These are phyloP conservation scores for Sipha maydis DNA, from an alignment of 2,888 invertebrate species.

Conservation along the genomic window DNA sequence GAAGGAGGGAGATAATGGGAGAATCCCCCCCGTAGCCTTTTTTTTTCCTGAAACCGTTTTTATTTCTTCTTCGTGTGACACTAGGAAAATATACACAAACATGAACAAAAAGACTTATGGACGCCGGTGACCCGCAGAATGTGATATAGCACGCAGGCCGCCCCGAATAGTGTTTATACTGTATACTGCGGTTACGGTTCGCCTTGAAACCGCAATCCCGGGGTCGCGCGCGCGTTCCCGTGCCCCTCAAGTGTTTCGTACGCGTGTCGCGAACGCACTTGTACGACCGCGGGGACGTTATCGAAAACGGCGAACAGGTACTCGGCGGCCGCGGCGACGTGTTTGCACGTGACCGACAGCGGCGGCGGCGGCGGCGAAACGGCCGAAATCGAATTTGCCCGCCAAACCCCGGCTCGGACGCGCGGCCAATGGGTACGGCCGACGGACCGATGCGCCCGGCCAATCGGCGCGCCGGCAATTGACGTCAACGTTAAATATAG, in stretches of 20 bases:
- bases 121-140: no score
- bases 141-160: no score
- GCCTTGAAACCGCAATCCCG: no score
- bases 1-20: no score
- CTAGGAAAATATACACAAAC: no score
- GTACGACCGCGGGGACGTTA: background rate
- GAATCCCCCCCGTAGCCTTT: no score
- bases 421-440: conserved; percentile 21
- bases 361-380: conserved; percentile 27
- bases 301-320: background rate
- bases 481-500: conserved; percentile 57
- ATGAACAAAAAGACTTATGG: no score
- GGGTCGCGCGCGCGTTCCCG: background rate
- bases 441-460: background rate
- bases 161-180: no score
- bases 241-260: no score
- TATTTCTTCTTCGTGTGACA: no score
- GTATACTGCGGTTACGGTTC: no score
- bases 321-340: background rate
- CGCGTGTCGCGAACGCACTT: background rate
- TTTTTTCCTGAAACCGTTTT: no score
- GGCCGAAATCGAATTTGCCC: conserved; percentile 55
- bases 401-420: conserved; percentile 44
- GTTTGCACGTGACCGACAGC: conserved; percentile 33
- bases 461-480: conserved; percentile 33